A percentile compares a stretch with the other conserved stretches of the same genome.
Evolutionary conservation across 23 tunicate genomes (phyloP).

Genomic region (Clavelina lepadiformis): DNA sequence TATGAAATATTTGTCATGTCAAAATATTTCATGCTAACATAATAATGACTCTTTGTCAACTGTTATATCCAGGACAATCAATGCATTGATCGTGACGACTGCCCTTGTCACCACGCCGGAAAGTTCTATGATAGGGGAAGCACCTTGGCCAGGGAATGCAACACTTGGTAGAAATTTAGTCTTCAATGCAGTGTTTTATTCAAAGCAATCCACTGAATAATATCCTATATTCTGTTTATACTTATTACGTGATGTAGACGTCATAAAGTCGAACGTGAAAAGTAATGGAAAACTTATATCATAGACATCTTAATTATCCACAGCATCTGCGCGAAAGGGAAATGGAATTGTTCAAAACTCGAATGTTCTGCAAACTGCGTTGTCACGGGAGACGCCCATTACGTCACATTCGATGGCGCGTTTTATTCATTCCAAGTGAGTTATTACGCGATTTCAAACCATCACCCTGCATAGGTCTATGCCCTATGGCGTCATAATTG

Average conservation of each 20-base stretch:
- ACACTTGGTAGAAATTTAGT: conserved; percentile 75
- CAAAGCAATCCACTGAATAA: background rate
- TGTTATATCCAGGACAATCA: conserved; percentile 34
- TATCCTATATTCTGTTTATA: background rate
- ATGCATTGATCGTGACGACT: conserved; percentile 41
- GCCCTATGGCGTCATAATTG: too few species aligned
- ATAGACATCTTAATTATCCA: background rate
- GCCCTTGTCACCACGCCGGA: conserved; percentile 68
- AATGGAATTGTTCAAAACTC: conserved; percentile 65
- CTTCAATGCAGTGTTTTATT: background rate
- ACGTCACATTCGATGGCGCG: conserved; percentile 71
- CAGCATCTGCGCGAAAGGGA: conserved; percentile 49
- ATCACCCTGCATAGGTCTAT: too few species aligned
- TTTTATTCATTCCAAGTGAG: conserved; percentile 68
- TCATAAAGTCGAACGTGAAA: background rate
- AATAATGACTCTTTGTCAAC: too few species aligned
- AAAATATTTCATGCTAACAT: too few species aligned
- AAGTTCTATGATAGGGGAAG: conserved; percentile 18
- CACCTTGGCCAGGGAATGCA: conserved; percentile 52
- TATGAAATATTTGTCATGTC: too few species aligned
- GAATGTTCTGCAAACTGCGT: conserved; percentile 55
- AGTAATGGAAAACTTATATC: too few species aligned
- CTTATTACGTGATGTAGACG: background rate
- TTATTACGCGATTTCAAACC: background rate
- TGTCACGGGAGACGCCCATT: conserved; percentile 72